These are phyloP conservation scores for Achroia grisella DNA, from an alignment of 1,140 invertebrate genomes.

Conservation along the genomic window DNA sequence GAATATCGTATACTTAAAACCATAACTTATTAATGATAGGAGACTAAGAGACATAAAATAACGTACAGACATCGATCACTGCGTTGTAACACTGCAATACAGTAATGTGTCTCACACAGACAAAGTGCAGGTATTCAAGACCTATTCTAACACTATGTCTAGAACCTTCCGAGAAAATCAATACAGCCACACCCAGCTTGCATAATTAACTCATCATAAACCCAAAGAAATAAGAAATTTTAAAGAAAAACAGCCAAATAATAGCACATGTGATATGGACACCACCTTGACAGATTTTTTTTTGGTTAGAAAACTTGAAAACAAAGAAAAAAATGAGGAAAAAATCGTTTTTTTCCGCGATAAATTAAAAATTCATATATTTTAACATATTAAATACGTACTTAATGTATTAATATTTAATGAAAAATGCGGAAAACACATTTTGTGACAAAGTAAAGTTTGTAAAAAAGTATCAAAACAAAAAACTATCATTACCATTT, in stretches of 20 bases:
- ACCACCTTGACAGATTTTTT: conserved; percentile 62
- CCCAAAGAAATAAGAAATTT: conserved; percentile 25
- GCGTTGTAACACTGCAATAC: conserved; percentile 29
- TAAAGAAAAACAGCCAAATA: conserved; percentile 37
- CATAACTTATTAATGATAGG: not conserved
- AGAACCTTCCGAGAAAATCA: conserved; percentile 73
- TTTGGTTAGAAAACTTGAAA: conserved; percentile 69
- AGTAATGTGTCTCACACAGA: conserved; percentile 32
- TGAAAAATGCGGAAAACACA: conserved; percentile 36
- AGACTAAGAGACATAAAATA: not conserved
- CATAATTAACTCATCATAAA: conserved; percentile 54
- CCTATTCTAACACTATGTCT: conserved; percentile 59
- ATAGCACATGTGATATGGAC: conserved; percentile 53
- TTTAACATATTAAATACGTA: not conserved
- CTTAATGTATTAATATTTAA: conserved; percentile 6
- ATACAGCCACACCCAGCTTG: conserved; percentile 73
- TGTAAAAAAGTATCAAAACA: conserved; percentile 72
- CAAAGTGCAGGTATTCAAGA: conserved; percentile 57
- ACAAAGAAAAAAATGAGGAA: conserved; percentile 63
- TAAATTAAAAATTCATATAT: not conserved
- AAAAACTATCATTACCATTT: conserved; percentile 74
- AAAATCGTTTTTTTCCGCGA: conserved; percentile 22
- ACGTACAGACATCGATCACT: conserved; percentile 10
- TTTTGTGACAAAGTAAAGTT: conserved; percentile 53
- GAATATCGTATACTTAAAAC: not conserved